Base-by-base conservation (phyloP, 2,888 invertebrate genomes). In the Bursaphelenchus okinawaensis region DNA sequence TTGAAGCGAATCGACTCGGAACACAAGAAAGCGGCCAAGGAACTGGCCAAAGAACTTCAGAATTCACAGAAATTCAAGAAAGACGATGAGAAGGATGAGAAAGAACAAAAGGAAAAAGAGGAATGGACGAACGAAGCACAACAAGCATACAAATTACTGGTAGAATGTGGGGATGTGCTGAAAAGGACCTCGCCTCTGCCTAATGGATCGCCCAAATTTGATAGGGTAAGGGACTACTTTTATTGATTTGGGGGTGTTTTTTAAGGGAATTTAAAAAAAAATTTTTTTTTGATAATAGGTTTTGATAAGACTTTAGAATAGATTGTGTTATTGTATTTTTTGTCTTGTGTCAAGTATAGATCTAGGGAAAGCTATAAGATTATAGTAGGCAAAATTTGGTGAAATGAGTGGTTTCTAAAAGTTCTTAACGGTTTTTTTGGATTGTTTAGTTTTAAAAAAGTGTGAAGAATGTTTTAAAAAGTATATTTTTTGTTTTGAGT, bases 61-160 rank as follows among this genome's bases (percentile, higher is more conserved):
- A 29, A 20, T 22, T 63, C 24, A 20, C 20, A 7, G 55, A 20
- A 29, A 19, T 22, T 63, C 27, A 20, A 57, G 26, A 26, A 7
- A 24, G 55, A 9, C 24, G 24, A 31, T 7, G 4, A 20, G 9
- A 57, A 23, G 16, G 52, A 29, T 60, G 23, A 60, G 59, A 22
- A 68, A 9, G 24, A 26, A 24, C 28, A 68, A 40, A 40, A 40
- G 16, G 40, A 27, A 16, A 22, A 31, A 50, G 19, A 50, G 52
- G 74, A 59, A 62, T 80, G 71, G 76, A 72, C 70, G 23, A 67
- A 65, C 29, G 81, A 73, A 63, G 80, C 92, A 55, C 92, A 91
- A 82, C 89, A 90, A 80, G 95, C 93, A 0, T 96, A 96, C 86
- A 90, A 91, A 80, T 90, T 91, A 77, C 86, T 96, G 60, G 92